Conservation (phyloP, 2,113 vertebrate species). For the Hippocampus barbouri region DNA sequence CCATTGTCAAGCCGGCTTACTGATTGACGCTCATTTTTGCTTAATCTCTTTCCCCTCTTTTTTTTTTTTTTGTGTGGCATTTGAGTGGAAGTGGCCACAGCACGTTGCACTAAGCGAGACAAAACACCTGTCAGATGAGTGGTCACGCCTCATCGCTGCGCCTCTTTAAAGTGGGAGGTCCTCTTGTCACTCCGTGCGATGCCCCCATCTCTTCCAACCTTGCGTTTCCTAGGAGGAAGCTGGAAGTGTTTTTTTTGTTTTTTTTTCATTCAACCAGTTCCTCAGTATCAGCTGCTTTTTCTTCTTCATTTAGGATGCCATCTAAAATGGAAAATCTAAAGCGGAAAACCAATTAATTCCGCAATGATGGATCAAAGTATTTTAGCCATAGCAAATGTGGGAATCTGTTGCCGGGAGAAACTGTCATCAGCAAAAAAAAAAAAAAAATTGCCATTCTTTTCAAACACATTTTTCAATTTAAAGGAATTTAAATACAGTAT, state of each 20-base stretch:
- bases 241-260: slow-evolving; percentile 6
- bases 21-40: slow-evolving; percentile 29
- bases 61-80: slow-evolving; percentile 37
- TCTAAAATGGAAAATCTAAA: not conserved
- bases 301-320: not conserved
- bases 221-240: slow-evolving; percentile 30
- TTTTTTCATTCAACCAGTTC: slow-evolving; percentile 7
- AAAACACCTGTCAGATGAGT: slow-evolving; percentile 62
- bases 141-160: slow-evolving; percentile 55
- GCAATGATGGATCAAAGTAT: not conserved
- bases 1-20: slow-evolving; percentile 19
- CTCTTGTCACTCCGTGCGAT: slow-evolving; percentile 41
- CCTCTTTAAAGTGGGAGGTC: slow-evolving; percentile 61
- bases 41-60: slow-evolving; percentile 5
- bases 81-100: slow-evolving; percentile 46
- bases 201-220: slow-evolving; percentile 31
- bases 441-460: not conserved
- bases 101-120: slow-evolving; percentile 49
- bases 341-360: not conserved
- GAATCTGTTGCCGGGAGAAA: not conserved
- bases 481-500: too few relatives aligned
- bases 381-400: not conserved
- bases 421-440: not conserved
- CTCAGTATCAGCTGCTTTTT: not conserved
- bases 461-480: too few relatives aligned